Percentiles rank a stretch among this genome's conserved stretches.
Conservation (phyloP, 2,888 invertebrate genomes). For the Anthrax anthrax region DNA sequence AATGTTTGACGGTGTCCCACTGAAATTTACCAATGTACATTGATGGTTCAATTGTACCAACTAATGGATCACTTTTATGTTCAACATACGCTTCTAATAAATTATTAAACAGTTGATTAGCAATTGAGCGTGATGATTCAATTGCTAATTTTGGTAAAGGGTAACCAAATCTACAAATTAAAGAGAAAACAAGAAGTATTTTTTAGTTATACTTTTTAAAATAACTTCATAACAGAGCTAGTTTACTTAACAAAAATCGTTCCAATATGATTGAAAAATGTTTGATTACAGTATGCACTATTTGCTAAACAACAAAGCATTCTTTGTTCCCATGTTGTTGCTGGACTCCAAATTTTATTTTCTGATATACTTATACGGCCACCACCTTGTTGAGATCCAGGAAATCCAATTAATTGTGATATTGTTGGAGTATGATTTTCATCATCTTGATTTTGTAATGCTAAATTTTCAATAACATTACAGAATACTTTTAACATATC, state of each 20-base stretch:
- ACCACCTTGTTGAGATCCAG: constrained; percentile 31
- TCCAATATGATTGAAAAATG: constrained; percentile 57
- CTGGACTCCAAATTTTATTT: constrained; percentile 16
- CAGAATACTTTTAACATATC: constrained; percentile 48
- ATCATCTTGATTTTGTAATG: constrained; percentile 52
- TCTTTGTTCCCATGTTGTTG: constrained; percentile 43
- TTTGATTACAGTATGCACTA: constrained; percentile 66
- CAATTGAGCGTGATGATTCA: constrained; percentile 49
- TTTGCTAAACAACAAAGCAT: constrained; percentile 78
- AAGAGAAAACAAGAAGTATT: neutral
- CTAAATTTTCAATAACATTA: constrained; percentile 56
- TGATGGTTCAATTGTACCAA: constrained; percentile 90
- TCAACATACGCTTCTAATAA: constrained; percentile 71
- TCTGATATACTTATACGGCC: constrained; percentile 10
- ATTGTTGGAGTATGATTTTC: constrained; percentile 38
- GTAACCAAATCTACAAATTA: constrained; percentile 45
- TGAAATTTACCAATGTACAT: constrained; percentile 87
- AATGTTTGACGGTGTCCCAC: constrained; percentile 63
- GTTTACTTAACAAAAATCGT: constrained; percentile 42
- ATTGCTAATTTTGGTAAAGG: constrained; percentile 58
- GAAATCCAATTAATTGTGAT: constrained; percentile 49
- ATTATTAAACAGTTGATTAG: constrained; percentile 35
- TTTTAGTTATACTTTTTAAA: too few relatives aligned
- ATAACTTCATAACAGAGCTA: too few relatives aligned
- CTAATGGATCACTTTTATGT: constrained; percentile 83